Evolutionary conservation across 2,797 vertebrate species (phyloP).

Genomic region (Coreius guichenoti): DNA sequence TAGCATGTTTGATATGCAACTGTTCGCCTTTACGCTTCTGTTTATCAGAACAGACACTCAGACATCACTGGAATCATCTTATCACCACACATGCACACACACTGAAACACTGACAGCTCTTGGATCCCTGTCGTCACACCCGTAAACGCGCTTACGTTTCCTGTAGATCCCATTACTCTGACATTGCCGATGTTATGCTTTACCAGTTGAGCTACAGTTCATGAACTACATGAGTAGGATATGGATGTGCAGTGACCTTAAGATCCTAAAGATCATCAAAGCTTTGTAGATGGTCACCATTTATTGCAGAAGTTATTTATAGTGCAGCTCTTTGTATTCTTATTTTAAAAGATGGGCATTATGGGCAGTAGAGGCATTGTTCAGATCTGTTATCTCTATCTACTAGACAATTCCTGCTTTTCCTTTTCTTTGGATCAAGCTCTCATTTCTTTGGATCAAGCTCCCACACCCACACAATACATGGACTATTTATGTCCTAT

Average conservation of each 20-base stretch:
- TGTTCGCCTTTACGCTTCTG: constrained; percentile 40
- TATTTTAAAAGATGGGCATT: constrained; percentile 28
- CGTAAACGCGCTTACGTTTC: constrained; percentile 11
- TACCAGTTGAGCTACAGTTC: background rate
- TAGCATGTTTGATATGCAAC: constrained; percentile 40
- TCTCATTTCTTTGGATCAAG: constrained; percentile 46
- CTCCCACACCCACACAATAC: constrained; percentile 38
- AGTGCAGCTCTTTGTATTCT: background rate
- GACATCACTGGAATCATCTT: constrained; percentile 66
- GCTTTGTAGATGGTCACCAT: background rate
- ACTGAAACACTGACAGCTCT: constrained; percentile 56
- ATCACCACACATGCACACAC: constrained; percentile 73
- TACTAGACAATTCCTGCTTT: constrained; percentile 65
- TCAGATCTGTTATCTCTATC: constrained; percentile 43
- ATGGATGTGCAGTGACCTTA: background rate
- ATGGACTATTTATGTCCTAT: constrained; percentile 37
- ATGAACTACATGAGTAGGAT: background rate
- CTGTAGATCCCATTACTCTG: background rate
- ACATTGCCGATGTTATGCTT: background rate
- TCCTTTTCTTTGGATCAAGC: constrained; percentile 52
- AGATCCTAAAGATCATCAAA: constrained; percentile 50
- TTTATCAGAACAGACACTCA: constrained; percentile 71
- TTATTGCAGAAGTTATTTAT: constrained; percentile 22
- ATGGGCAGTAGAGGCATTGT: constrained; percentile 20
- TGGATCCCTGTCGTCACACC: constrained; percentile 58